Evolutionary conservation across 2,113 vertebrate species (phyloP).

Genomic region (Microcebus lehilahytsara): DNA sequence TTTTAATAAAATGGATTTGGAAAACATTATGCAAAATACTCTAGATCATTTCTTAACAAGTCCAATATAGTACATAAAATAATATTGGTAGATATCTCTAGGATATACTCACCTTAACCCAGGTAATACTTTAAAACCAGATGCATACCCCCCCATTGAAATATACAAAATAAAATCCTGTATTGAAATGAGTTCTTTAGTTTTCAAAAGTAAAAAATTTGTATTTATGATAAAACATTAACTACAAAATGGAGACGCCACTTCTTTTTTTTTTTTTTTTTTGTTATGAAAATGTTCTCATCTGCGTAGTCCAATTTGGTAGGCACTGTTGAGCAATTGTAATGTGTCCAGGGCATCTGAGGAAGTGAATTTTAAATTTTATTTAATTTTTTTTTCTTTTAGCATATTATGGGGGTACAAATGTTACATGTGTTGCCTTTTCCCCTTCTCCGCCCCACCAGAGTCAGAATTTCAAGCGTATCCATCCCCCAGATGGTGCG

Average conservation of each 20-base stretch:
- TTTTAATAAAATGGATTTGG: background rate
- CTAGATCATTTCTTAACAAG: background rate
- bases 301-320: too few species aligned
- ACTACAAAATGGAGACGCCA: conserved; percentile 8
- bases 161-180: background rate
- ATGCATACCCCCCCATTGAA: background rate
- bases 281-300: too few species aligned
- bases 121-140: background rate
- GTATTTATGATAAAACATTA: conserved; percentile 50
- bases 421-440: too few species aligned
- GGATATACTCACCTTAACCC: background rate
- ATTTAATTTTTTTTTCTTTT: too few species aligned
- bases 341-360: too few species aligned
- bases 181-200: background rate
- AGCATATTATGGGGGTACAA: too few species aligned
- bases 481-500: too few species aligned
- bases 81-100: background rate
- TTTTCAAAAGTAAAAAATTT: background rate
- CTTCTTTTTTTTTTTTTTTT: background rate
- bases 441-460: too few species aligned
- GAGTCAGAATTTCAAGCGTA: too few species aligned
- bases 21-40: conserved; percentile 9
- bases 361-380: too few species aligned
- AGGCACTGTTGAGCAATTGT: too few species aligned
- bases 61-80: background rate